phyloP scores from a whole-genome alignment of 2,888 invertebrate genomes.

The Cephus pygmeus region DNA sequence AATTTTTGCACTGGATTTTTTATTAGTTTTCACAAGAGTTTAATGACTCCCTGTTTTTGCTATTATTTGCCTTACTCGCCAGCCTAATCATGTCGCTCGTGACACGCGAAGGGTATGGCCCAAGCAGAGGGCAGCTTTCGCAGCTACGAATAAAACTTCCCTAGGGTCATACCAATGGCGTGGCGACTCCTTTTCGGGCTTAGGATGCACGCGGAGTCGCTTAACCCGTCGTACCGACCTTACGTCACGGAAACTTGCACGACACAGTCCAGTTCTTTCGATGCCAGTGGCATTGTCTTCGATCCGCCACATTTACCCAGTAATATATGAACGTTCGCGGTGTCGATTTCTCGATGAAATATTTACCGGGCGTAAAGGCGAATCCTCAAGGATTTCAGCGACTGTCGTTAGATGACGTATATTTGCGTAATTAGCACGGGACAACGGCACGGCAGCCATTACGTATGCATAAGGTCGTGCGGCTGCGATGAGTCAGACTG shows the following conservation, averaged over 20 bases:
- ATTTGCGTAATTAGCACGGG: not conserved
- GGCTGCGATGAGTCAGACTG: not conserved
- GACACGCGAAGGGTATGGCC: not conserved
- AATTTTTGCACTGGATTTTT: not conserved
- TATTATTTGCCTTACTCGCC: not conserved
- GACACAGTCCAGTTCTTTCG: not conserved
- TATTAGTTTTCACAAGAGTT: not conserved
- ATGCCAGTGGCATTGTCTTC: not conserved
- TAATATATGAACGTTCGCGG: not conserved
- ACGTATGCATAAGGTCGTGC: not conserved
- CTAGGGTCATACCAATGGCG: not conserved
- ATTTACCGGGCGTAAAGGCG: not conserved
- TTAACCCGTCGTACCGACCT: not conserved
- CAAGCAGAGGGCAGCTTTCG: not conserved
- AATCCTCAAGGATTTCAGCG: not conserved
- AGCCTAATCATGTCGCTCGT: not conserved
- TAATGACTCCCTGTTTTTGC: not conserved
- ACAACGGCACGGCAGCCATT: not conserved
- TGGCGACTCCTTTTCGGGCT: not conserved
- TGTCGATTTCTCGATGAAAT: not conserved
- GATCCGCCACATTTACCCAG: not conserved
- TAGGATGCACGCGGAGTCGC: not conserved
- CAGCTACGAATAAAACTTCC: not conserved
- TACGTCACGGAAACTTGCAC: not conserved
- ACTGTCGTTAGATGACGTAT: not conserved